These are phyloP conservation scores for Phrynocephalus guinanensis DNA, from an alignment of 2,797 vertebrate species.

Conservation along the genomic window DNA sequence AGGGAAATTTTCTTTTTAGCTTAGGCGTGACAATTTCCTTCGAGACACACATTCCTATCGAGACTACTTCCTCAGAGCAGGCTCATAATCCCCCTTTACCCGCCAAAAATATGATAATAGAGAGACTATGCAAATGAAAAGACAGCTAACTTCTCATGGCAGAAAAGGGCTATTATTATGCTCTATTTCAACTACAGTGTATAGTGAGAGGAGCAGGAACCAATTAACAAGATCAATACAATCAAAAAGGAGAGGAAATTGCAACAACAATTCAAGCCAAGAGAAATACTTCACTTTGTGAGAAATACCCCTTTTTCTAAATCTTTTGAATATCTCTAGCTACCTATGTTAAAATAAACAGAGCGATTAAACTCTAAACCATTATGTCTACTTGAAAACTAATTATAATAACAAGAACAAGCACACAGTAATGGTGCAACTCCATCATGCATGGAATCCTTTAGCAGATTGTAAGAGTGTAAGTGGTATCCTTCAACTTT, in stretches of 20 bases:
- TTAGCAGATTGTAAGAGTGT: neutral
- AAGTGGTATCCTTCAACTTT: neutral
- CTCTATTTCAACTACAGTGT: constrained; percentile 36
- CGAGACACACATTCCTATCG: neutral
- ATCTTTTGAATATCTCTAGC: neutral
- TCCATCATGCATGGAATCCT: neutral
- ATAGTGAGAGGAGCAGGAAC: constrained; percentile 37
- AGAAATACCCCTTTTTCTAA: neutral
- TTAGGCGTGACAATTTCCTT: constrained; percentile 4
- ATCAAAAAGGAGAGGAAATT: constrained; percentile 19
- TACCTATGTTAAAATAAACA: neutral
- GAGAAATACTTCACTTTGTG: neutral
- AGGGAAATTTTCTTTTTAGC: neutral
- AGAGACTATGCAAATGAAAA: constrained; percentile 31
- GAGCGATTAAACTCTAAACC: neutral
- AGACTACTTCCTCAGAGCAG: neutral
- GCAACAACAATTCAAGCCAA: neutral
- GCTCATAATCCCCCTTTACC: constrained; percentile 11
- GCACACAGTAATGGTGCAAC: neutral
- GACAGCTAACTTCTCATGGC: constrained; percentile 32
- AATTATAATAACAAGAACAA: neutral
- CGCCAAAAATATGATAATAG: constrained; percentile 35
- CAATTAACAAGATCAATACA: constrained; percentile 44
- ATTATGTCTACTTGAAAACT: neutral
- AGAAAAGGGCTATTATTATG: constrained; percentile 40